Base-by-base conservation (phyloP, 92 coral and sea anemone genomes). In the Porites rus region DNA sequence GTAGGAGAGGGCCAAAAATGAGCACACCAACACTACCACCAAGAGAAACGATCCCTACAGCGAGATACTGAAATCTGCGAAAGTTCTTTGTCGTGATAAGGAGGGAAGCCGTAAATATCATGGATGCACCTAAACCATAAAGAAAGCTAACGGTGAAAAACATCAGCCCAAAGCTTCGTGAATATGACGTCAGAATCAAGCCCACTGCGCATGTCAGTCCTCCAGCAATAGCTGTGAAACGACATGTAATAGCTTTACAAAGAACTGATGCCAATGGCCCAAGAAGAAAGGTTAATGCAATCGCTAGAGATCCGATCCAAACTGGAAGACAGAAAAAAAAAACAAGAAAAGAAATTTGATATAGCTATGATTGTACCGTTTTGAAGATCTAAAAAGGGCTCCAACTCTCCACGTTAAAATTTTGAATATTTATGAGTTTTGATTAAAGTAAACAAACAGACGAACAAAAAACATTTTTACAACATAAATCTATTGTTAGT, bases 251-350 rank as follows among this genome's bases (percentile, higher is more conserved):
- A 46, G 51, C 21, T 72, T 76, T 63, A 56, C 90, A 74, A 8
- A 92, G 53, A 28, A 74, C 59, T 17, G 82, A 75, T 20, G 62
- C 87, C 52, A 88, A 19, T 1, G 94, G 94, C 19, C 63, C 75
- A 22, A 80, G 63, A 3, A 90, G 59, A 69, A 88, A 84, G 11
- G 69, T 50, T 56, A 89, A 54, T 54, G 76, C 67, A 22, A 58
- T 6, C 52, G 91, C 65, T 20, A 85, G 70, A 17, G 94, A 92
- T 21, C 92, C 92, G 38, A 90, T 77, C 91, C 92, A 90, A 22
- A 87, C 93, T 92, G 81, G 9, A 73, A 65, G 59, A 4, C 69
- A 46, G 85, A 74, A 74, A 5, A 74, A 74, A 74, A 2, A 56
- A 2, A 10, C 3, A 56, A 56, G 16, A 10, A 56, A 13, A 13